Base-by-base conservation (phyloP, 2,113 vertebrate genomes). In the Anarhynchus alexandrinus region DNA sequence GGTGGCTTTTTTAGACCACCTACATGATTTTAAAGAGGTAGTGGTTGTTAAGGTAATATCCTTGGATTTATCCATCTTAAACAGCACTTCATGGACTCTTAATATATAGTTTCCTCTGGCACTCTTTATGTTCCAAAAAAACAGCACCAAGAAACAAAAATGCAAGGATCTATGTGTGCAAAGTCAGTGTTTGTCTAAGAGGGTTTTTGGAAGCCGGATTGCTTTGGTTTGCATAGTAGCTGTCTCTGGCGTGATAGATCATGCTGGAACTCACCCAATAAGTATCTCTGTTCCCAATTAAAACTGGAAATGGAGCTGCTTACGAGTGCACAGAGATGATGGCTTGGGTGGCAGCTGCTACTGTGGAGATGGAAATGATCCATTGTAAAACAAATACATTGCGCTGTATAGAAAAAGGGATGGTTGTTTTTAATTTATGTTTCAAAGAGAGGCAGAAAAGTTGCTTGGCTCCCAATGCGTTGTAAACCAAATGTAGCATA, bases 261-360 rank as follows among this genome's bases (percentile, higher is more conserved):
- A 97, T 97, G 97, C 97, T 98, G 98, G 98, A 98, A 97, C 94
- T 97, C 97, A 96, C 97, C 98, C 98, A 98, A 97, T 97, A 98
- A 98, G 96, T 97, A 97, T 97, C 97, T 98, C 98, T 98, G 97
- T 98, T 98, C 97, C 97, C 97, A 98, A 98, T 98, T 98, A 98
- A 96, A 98, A 98, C 96, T 98, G 97, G 97, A 98, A 98, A 97
- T 97, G 97, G 96, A 96, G 96, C 96, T 97, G 97, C 96, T 94
- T 96, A 95, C 61, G 58, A 97, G 96, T 96, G 94, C 92, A 95
- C 80, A 82, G 97, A 97, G 97, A 98, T 96, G 94, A 95, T 97
- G 97, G 97, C 96, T 98, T 98, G 96, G 97, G 96, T 98, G 97
- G 97, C 98, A 98, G 98, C 98, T 98, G 97, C 97, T 98, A 97